A percentile compares a stretch with the other conserved stretches of the same genome.
Conservation (phyloP, 2,888 invertebrate species). For the Shargacucullia verbasci region DNA sequence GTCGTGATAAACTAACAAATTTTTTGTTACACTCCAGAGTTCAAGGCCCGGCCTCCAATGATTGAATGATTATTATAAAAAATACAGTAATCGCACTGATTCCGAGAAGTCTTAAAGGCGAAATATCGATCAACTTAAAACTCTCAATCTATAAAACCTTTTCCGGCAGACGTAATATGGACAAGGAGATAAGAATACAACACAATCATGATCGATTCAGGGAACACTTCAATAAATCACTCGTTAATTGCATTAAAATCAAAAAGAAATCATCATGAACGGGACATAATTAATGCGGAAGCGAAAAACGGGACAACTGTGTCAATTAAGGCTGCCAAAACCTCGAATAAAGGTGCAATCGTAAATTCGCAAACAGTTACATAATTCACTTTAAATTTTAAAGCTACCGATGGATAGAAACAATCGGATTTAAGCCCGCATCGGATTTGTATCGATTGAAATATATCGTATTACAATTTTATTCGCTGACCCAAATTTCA, state of each 20-base stretch:
- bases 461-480: constrained; percentile 66
- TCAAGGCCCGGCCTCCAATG: constrained; percentile 30
- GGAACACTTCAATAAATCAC: constrained; percentile 41
- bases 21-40: constrained; percentile 23
- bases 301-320: constrained; percentile 39
- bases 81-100: constrained; percentile 6
- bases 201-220: constrained; percentile 28
- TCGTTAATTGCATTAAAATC: constrained; percentile 51
- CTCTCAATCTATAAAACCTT: constrained; percentile 12
- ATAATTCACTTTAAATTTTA: constrained; percentile 41
- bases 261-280: constrained; percentile 52
- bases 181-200: constrained; percentile 22
- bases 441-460: constrained; percentile 54
- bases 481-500: constrained; percentile 75
- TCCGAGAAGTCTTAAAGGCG: constrained; percentile 5
- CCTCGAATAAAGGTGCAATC: constrained; percentile 39
- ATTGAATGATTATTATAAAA: constrained; percentile 7
- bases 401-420: constrained; percentile 36
- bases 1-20: constrained; percentile 35
- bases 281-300: constrained; percentile 49
- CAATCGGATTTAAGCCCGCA: constrained; percentile 51
- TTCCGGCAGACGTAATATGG: constrained; percentile 12
- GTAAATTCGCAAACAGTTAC: constrained; percentile 43
- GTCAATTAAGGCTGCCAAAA: constrained; percentile 31
- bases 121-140: constrained; percentile 7